A percentile compares a stretch with the other conserved stretches of the same genome.
Evolutionary conservation across 2,888 invertebrate genomes (phyloP).

Genomic region (Axea sp.): DNA sequence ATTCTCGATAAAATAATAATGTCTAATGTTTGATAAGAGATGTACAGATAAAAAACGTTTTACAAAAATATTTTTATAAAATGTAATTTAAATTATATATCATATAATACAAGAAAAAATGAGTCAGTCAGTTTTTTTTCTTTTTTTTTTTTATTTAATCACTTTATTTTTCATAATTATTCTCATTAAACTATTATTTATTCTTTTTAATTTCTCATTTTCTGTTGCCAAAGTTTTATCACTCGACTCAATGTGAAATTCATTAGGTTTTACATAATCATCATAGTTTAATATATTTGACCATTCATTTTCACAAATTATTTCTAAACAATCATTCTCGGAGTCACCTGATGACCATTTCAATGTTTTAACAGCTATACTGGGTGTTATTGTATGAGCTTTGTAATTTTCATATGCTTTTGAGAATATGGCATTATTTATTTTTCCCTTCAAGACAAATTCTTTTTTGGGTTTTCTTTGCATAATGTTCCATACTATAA

Average conservation of each 20-base stretch:
- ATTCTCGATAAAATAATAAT: too few species aligned
- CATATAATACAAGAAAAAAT: too few species aligned
- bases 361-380: constrained; percentile 82
- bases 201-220: constrained; percentile 56
- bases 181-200: constrained; percentile 69
- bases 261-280: constrained; percentile 29
- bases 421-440: constrained; percentile 86
- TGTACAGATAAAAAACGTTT: too few species aligned
- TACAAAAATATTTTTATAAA: not conserved
- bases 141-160: too few species aligned
- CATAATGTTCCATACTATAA: constrained; percentile 90
- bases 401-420: constrained; percentile 83
- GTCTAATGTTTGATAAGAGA: too few species aligned
- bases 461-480: constrained; percentile 87
- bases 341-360: constrained; percentile 83
- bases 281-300: constrained; percentile 27
- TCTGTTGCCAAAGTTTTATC: constrained; percentile 6
- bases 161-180: constrained; percentile 51
- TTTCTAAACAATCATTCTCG: constrained; percentile 78
- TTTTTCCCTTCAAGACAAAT: constrained; percentile 86
- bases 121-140: too few species aligned
- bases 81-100: not conserved
- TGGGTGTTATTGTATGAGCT: constrained; percentile 82
- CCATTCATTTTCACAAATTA: constrained; percentile 61
- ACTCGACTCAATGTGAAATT: not conserved